phyloP scores from a whole-genome alignment of 92 coral and sea anemone species.

The Porites lobata region DNA sequence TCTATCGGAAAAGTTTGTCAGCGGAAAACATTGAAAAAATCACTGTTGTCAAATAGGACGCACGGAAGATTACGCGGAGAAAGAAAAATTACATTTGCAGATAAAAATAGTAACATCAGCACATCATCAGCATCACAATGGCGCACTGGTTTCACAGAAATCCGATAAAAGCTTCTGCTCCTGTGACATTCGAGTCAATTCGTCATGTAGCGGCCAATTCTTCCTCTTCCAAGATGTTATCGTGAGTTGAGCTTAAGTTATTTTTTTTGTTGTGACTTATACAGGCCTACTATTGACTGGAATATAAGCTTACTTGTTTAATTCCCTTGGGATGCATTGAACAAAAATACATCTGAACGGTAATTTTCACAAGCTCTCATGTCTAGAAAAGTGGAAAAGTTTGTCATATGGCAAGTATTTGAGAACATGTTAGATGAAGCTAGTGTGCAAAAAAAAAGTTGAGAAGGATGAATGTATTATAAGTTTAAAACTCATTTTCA shows the following conservation, averaged over 20 bases:
- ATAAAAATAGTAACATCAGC: constrained; percentile 66
- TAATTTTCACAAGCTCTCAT: too few relatives aligned
- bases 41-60: neutral
- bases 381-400: too few relatives aligned
- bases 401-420: too few relatives aligned
- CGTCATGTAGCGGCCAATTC: constrained; percentile 85
- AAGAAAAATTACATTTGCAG: neutral
- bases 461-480: too few relatives aligned
- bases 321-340: too few relatives aligned
- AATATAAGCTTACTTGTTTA: too few relatives aligned
- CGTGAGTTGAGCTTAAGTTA: constrained; percentile 68
- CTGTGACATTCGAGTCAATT: constrained; percentile 93
- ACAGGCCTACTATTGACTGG: neutral
- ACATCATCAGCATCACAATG: constrained; percentile 46
- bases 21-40: constrained; percentile 30
- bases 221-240: constrained; percentile 81
- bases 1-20: constrained; percentile 26
- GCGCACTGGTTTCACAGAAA: constrained; percentile 99
- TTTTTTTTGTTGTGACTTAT: neutral
- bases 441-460: too few relatives aligned
- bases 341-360: too few relatives aligned
- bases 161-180: constrained; percentile 98
- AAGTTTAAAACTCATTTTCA: too few relatives aligned
- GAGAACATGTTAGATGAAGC: too few relatives aligned
- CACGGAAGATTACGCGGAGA: neutral